Evolutionary conservation across 2,888 invertebrate genomes (phyloP), one percentile per base, ranked within the genome.

Genomic region (Erebia ligea): DNA sequence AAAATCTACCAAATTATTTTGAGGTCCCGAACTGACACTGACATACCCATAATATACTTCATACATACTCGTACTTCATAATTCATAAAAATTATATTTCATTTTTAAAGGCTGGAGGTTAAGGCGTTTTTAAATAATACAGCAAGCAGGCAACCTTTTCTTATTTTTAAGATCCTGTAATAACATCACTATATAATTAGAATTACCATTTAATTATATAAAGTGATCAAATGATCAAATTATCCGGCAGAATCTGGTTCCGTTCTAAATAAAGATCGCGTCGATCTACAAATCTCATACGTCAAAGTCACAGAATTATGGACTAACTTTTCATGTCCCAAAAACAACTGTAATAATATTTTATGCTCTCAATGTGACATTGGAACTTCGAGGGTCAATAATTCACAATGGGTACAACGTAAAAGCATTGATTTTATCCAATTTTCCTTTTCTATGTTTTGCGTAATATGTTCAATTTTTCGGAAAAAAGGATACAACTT

Each of bases 291-390:
- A 48, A 48, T 62, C 15, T 21, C 21, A 66, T 67, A 48, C 57
- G 67, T 57, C 57, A 57, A 67, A 67, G 67, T 67, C 58, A 67
- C 45, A 48, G 48, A 67, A 48, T 48, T 67, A 67, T 58, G 58
- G 11, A 58, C 25, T 15, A 56, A 66, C 56, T 66, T 66, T 56
- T 42, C 48, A 25, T 45, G 25, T 66, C 21, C 42, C 45, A 45
- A 65, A 65, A 57, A 57, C 45, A 58, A 57, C n/a, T 57, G 25
- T 45, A 66, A 67, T 65, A 65, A 65, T 54, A 56, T 65, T 65
- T 65, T 65, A 65, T 65, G 65, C 52, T 54, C 25, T 25, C 34
- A 6, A 34, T 54, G 40, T 56, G 65, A 56, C 65, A 56, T 65
- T 54, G 65, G 11, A 65, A 65, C 56, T 65, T 56, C 6, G 56